Conservation (phyloP, 2,888 invertebrate genomes). For the Dermolepida albohirtum region DNA sequence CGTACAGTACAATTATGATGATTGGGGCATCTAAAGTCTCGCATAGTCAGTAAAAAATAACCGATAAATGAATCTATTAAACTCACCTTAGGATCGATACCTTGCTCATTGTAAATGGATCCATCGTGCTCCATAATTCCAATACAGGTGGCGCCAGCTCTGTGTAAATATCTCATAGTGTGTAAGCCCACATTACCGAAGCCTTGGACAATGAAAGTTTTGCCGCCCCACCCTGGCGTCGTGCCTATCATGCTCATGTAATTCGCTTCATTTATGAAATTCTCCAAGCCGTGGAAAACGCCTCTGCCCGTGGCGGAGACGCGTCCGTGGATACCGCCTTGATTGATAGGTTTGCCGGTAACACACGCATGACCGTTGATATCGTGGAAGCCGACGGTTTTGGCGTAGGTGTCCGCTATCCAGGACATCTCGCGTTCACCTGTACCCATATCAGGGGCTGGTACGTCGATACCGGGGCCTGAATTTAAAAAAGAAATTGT, state of each 20-base stretch:
- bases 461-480: constrained; percentile 98
- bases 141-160: constrained; percentile 92
- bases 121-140: constrained; percentile 93
- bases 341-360: constrained; percentile 97
- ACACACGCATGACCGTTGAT: constrained; percentile 97
- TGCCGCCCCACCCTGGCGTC: constrained; percentile 95
- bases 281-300: constrained; percentile 92
- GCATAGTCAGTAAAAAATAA: no score
- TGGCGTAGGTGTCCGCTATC: constrained; percentile 98
- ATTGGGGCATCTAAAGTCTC: no score
- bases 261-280: constrained; percentile 93
- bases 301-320: constrained; percentile 97
- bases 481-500: constrained; percentile 12
- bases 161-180: constrained; percentile 91
- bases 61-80: no score
- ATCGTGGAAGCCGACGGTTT: constrained; percentile 92
- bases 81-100: constrained; percentile 89
- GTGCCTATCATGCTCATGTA: constrained; percentile 93
- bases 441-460: constrained; percentile 99
- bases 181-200: constrained; percentile 98
- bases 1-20: no score
- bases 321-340: constrained; percentile 97
- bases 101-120: constrained; percentile 82
- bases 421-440: constrained; percentile 98
- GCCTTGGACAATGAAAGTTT: constrained; percentile 93